Base-by-base conservation (phyloP, 2,113 vertebrate species). In the Platichthys flesus region DNA sequence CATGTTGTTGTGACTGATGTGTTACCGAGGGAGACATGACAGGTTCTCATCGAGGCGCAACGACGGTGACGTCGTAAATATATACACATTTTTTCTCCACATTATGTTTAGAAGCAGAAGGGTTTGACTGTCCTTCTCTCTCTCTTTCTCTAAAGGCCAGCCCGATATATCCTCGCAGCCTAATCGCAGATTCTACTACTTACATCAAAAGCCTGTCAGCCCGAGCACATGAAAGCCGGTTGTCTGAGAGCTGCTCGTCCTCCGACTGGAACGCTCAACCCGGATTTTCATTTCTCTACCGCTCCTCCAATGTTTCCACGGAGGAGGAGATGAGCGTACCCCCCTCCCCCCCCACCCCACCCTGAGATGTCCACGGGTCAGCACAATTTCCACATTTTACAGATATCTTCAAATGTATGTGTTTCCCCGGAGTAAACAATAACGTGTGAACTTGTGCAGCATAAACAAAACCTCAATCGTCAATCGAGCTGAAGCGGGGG, bases 181-280 rank as follows among this genome's bases (percentile, higher is more conserved):
- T 76, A 85, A 85, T 83, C 74, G 89, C 81, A 87, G 60, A 80
- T 79, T 89, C 71, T 64, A 61, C 66, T 72, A 69, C 81, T 87
- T 85, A 86, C 89, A 91, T 93, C 88, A 92, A 91, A 91, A 88
- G 82, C 77, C 91, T 87, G 91, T 91, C 89, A 92, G 89, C 52
- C 71, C 16, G 67, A 84, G 80, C 72, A 84, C 88, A 84, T 92
- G 85, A 94, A 92, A 91, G 84, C 74, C 65, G 81, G 72, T 78
- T 85, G 89, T 84, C 78, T 40, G 45, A 87, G 81, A 82, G 78
- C 85, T 31, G 63, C 81, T 74, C 62, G 21, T 85, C 78, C 66
- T 85, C 77, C 31, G 79, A 78, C 79, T 86, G 74, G 58, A 85
- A 88, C 78, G 51, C 51, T 54, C 51, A 54, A 21, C 82, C 54